Base-by-base conservation (phyloP, 2,113 vertebrate species). In the Bubo scandiacus region DNA sequence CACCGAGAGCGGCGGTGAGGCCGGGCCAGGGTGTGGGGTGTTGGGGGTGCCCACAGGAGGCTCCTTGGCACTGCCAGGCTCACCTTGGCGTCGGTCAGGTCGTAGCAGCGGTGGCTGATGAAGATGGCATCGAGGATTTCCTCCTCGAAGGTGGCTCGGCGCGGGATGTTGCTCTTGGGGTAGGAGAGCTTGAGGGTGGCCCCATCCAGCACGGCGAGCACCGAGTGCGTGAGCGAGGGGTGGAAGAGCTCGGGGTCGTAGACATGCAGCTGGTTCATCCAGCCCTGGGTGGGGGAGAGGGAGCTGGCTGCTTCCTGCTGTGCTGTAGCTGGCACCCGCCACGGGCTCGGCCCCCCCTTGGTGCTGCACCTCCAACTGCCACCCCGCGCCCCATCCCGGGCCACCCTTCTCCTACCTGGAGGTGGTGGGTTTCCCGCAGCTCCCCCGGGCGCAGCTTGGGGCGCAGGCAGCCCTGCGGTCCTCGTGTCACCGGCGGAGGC, bases 171-270 rank as follows among this genome's bases (percentile, higher is more conserved):
- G 85, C 55, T 98, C 32, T 98, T 98, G 38, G 99, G 98, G 85
- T 98, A 98, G 80, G 98, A 98, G 88, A 99, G 98, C 36, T 94
- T 98, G 78, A 99, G 97, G 78, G 97, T 92, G 73, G 98, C 88
- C 12, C 98, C 98, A 36, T 99, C 98, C 97, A 99, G 96, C 6
- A 94, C 97, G 67, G 97, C 98, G 13, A 98, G 98, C 90, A 99
- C 99, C 0, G 98, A 99, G 78, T 99, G 98, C 12, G 98, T 98
- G 82, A 98, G 97, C 3, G 98, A 98, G 1, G 98, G 97, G 83
- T 99, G 98, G 96, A 97, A 98, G 13, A 97, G 97, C 96, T 99
- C 99, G 1, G 98, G 98, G 88, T 99, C 98, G 3, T 99, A 99
- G 26, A 45, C 45, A 3, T 97, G 96, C 80, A 98, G 97, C 95